These are phyloP conservation scores for Chroicocephalus ridibundus DNA, from an alignment of 2,113 vertebrate genomes.

Conservation along the genomic window DNA sequence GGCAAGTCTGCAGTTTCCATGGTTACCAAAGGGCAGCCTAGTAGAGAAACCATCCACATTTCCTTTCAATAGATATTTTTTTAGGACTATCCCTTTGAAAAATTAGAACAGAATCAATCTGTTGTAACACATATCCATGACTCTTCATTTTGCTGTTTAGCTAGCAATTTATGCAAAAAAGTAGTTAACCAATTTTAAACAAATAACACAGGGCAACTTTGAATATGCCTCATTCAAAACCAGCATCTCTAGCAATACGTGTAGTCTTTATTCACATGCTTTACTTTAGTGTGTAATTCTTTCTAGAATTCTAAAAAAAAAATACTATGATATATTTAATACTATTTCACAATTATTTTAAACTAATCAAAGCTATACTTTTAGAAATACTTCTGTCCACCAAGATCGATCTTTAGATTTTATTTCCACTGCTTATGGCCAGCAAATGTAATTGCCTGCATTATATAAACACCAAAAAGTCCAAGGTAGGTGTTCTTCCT, in stretches of 20 bases:
- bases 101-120: background rate
- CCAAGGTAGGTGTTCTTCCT: background rate
- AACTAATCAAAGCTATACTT: background rate
- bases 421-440: background rate
- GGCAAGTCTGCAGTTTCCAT: conserved; percentile 37
- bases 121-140: background rate
- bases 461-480: background rate
- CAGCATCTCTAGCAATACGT: background rate
- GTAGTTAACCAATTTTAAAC: background rate
- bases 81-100: background rate
- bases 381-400: background rate
- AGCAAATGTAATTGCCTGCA: background rate
- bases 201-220: background rate
- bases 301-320: background rate
- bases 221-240: background rate
- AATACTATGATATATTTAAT: background rate
- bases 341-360: background rate
- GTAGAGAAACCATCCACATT: background rate
- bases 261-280: background rate
- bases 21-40: conserved; percentile 5
- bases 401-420: background rate
- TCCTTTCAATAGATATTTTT: background rate
- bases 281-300: background rate
- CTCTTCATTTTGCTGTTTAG: background rate
- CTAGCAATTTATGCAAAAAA: background rate